phyloP scores from a whole-genome alignment of 2,797 vertebrate genomes.

The Staurois parvus region DNA sequence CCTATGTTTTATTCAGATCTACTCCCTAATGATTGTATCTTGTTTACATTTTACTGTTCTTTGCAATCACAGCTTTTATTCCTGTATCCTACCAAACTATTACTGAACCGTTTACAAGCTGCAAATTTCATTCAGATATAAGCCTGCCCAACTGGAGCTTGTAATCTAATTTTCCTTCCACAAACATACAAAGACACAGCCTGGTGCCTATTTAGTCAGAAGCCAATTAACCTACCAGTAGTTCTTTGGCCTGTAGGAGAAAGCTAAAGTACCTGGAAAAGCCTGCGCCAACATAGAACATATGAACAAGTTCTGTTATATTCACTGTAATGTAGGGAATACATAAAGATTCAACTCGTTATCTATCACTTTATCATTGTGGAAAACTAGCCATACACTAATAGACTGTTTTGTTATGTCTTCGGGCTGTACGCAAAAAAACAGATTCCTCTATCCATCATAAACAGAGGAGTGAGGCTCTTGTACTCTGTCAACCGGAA shows the following conservation, averaged over 20 bases:
- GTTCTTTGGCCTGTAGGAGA: background rate
- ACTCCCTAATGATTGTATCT: background rate
- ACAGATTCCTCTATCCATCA: too few relatives aligned
- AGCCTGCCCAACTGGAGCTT: background rate
- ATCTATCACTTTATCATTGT: too few relatives aligned
- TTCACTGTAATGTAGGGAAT: too few relatives aligned
- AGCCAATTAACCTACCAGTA: slow-evolving; percentile 4
- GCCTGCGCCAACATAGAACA: background rate
- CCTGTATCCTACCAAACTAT: background rate
- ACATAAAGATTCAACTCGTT: too few relatives aligned
- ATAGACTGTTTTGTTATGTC: too few relatives aligned
- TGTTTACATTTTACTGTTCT: background rate
- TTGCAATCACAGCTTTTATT: background rate
- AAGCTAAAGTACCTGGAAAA: background rate
- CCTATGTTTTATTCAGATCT: background rate
- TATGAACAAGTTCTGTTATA: background rate
- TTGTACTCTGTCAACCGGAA: too few relatives aligned
- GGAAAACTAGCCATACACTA: too few relatives aligned
- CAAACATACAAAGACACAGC: background rate
- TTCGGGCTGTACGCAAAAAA: too few relatives aligned
- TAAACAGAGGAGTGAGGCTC: too few relatives aligned
- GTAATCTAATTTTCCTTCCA: slow-evolving; percentile 7
- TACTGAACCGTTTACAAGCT: background rate
- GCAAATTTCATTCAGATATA: background rate
- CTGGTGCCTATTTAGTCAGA: background rate